phyloP scores from a whole-genome alignment of 2,113 vertebrate genomes.

The Prunella himalayana region DNA sequence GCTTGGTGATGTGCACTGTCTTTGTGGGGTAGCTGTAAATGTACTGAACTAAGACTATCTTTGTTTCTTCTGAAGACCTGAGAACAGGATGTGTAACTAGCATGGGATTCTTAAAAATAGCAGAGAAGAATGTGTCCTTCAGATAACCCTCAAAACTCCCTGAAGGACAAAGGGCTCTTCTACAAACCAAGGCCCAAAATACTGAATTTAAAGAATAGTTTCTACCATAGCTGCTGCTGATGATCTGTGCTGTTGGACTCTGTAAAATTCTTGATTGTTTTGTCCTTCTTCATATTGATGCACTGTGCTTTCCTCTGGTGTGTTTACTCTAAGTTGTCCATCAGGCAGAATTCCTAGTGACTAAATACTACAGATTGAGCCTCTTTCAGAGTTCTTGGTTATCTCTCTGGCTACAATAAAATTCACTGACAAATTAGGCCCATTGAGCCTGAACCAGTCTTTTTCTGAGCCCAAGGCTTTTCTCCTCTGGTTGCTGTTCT shows the following conservation, averaged over 20 bases:
- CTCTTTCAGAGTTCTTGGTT: conserved; percentile 37
- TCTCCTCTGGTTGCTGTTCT: neutral
- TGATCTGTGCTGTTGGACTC: neutral
- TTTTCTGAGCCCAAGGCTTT: conserved; percentile 27
- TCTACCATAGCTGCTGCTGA: neutral
- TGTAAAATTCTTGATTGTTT: neutral
- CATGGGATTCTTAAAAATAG: neutral
- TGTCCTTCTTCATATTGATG: neutral
- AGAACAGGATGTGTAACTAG: neutral
- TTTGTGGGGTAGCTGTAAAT: neutral
- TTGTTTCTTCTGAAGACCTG: conserved; percentile 25
- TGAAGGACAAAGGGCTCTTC: neutral
- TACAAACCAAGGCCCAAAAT: neutral
- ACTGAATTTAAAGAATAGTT: neutral
- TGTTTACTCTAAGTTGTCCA: neutral
- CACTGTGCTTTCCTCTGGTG: neutral
- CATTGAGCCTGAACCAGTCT: neutral
- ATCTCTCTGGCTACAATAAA: conserved; percentile 4
- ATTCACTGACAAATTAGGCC: conserved; percentile 25
- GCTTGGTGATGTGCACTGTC: neutral
- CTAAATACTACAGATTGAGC: conserved; percentile 1
- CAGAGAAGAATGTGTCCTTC: neutral
- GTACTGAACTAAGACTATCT: conserved; percentile 3
- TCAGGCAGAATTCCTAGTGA: neutral
- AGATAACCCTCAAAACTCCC: neutral